These are phyloP conservation scores for Dicentrarchus labrax DNA, from an alignment of 2,113 vertebrate species.

Conservation along the genomic window DNA sequence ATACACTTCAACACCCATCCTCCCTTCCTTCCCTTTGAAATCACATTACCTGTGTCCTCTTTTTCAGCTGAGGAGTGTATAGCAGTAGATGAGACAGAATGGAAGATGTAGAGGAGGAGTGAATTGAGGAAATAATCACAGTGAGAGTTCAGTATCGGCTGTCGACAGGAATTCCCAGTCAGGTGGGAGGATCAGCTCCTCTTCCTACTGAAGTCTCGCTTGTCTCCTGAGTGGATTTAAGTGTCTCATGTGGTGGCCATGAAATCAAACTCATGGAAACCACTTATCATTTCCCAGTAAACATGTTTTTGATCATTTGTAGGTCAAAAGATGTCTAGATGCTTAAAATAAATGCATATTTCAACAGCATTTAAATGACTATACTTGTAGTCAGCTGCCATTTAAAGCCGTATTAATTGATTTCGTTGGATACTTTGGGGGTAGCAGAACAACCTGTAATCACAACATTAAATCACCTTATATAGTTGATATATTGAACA, in stretches of 20 bases:
- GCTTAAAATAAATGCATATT: neutral
- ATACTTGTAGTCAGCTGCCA: too few relatives aligned
- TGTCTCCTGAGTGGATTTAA: conserved; percentile 28
- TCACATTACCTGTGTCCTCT: conserved; percentile 68
- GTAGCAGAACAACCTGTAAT: too few relatives aligned
- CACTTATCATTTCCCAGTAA: conserved; percentile 11
- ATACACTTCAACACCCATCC: conserved; percentile 32
- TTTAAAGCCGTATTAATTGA: neutral
- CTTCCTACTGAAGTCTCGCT: neutral
- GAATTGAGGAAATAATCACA: conserved; percentile 34
- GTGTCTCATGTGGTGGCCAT: conserved; percentile 7
- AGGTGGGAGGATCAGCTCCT: conserved; percentile 27
- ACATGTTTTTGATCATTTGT: neutral
- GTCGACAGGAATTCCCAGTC: conserved; percentile 42
- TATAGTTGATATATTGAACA: too few relatives aligned
- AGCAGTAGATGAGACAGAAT: conserved; percentile 70
- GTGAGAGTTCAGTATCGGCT: conserved; percentile 30
- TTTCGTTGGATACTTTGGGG: neutral
- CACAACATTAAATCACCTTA: too few relatives aligned
- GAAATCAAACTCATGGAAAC: neutral
- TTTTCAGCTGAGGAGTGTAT: conserved; percentile 43
- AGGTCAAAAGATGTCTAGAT: neutral
- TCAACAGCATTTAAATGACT: too few relatives aligned
- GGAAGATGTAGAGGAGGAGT: conserved; percentile 51
- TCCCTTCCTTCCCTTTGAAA: conserved; percentile 65